Evolutionary conservation across 2,888 invertebrate species (phyloP), one percentile per base, ranked within the genome.

Genomic region (Folsomia manolachei): DNA sequence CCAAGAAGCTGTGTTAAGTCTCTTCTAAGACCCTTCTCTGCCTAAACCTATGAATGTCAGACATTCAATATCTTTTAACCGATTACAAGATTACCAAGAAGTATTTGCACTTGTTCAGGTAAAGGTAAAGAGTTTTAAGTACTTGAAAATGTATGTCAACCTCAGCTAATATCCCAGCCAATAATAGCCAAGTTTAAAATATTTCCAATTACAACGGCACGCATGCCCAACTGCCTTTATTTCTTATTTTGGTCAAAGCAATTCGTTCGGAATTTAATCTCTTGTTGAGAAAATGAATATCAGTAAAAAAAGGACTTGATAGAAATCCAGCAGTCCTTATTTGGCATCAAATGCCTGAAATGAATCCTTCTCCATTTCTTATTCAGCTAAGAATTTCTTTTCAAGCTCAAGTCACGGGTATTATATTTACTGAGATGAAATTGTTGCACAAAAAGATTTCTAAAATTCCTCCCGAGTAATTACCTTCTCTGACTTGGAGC

Each of bases 291-390:
- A n/a, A 60, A 21, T n/a, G 11, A 64, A 27, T 9, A n/a, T 4
- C 4, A 39, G 39, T 14, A 64, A 64, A 64, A 64, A 27, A 64
- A 7, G n/a, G 27, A 27, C 64, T 26, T 64, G 64, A 64, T 64
- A 27, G 62, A 64, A 64, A 64, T 64, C 64, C 25, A 24, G 26
- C n/a, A n/a, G 27, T 25, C 64, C 64, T 27, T 64, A 64, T 64
- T 64, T 27, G 64, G 64, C 19, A 63, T 63, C 27, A 64, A 64
- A 27, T 21, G 27, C 25, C 64, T 27, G 26, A n/a, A 64, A 64
- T 64, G 64, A 64, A 64, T 64, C 26, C 23, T 18, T 7, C 27
- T 64, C 27, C 19, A 64, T 27, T 27, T 18, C 19, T 7, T 7
- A 4, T 18, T 26, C 62, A 19, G 62, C 62, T 18, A 62, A 62